A percentile compares a stretch with the other conserved stretches of the same genome.
Evolutionary conservation across 2,113 vertebrate genomes (phyloP).

Genomic region (Chloebia gouldiae): DNA sequence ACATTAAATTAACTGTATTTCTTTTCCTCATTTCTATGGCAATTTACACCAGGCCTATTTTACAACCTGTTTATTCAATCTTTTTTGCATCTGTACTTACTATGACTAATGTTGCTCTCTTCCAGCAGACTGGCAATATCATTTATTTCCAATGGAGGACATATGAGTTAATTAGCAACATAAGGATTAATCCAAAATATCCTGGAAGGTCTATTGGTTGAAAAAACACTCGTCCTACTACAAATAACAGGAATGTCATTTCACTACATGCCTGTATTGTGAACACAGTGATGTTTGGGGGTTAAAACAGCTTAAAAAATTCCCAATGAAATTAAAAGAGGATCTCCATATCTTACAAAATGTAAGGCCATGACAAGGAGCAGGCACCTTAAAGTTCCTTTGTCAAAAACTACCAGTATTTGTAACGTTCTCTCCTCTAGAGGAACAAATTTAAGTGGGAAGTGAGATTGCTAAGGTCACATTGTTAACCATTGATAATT

Average conservation of each 20-base stretch:
- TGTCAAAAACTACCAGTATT: background rate
- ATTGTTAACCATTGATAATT: background rate
- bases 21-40: background rate
- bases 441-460: background rate
- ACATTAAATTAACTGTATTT: background rate
- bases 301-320: background rate
- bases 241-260: background rate
- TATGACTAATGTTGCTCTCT: conserved; percentile 36
- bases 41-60: background rate
- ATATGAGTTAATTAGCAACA: conserved; percentile 12
- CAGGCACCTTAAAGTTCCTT: background rate
- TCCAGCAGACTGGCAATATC: conserved; percentile 10
- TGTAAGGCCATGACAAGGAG: background rate
- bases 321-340: background rate
- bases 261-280: background rate
- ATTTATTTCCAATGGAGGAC: conserved; percentile 40
- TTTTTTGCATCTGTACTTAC: conserved; percentile 49
- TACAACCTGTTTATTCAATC: conserved; percentile 12
- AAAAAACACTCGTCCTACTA: background rate
- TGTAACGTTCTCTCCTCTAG: background rate
- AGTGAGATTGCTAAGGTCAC: background rate
- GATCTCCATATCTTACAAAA: background rate
- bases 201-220: background rate
- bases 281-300: background rate
- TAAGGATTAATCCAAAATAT: conserved; percentile 27